Evolutionary conservation across 2,113 vertebrate genomes (phyloP), one percentile per base, ranked within the genome.

Genomic region (Hucho hucho): DNA sequence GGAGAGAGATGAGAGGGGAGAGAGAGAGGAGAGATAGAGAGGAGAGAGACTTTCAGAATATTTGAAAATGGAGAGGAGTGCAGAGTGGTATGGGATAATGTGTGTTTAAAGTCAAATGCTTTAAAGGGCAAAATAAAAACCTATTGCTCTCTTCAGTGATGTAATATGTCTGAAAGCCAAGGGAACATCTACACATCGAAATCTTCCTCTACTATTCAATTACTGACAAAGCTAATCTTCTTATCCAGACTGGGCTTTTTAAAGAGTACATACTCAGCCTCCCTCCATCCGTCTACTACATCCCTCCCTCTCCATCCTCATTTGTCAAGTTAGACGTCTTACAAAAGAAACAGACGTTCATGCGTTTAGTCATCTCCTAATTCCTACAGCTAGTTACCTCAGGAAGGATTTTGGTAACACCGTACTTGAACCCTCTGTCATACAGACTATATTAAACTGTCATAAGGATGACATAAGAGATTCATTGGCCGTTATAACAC

Each of bases 221-320:
- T 83, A 47, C 65, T 77, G 75, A 89, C 80, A 86, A 80, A 86
- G 69, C 56, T 86, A 84, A 89, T 88, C 88, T 86, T 73, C 76
- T 83, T 79, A 83, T 18, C 79, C 83, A 53, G 63, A 47, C 79
- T 82, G 85, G 74, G 79, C 63, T 72, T 85, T 81, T 77, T 82
- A 76, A 75, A 75, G 75, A 84, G 76, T 64, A 75, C 65, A 72
- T 77, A 76, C 46, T 73, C 73, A 65, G 69, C 73, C 58, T 29
- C 75, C 29, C 37, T 43, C 37, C 37, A 37, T 37, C 32, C 32
- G 1, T 37, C 32, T 32, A 32, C 56, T 53, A 13, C 53, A 32
- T n/a, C 71, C 24, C 61, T 37, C 69, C 22, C 68, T 77, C 69
- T 16, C 66, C 53, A 70, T 68, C 37, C 76, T 81, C 81, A 71